These are phyloP conservation scores for Tilapia sparmanii DNA, from an alignment of 2,113 vertebrate genomes.

Conservation along the genomic window DNA sequence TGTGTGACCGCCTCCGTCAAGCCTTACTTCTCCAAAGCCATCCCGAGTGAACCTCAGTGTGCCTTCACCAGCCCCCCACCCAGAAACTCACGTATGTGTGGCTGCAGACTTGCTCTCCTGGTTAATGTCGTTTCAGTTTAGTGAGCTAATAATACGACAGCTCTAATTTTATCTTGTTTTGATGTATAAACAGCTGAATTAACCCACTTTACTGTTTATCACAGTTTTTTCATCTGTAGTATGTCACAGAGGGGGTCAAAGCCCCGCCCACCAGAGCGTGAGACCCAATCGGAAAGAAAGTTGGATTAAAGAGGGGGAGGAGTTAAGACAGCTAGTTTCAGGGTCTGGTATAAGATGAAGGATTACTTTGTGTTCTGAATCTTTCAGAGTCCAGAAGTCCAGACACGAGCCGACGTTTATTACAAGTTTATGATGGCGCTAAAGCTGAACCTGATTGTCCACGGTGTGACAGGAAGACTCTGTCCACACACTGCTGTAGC, in stretches of 20 bases:
- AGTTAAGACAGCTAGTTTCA: neutral
- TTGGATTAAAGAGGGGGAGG: neutral
- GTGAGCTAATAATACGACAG: neutral
- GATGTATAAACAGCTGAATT: neutral
- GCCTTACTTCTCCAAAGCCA: neutral
- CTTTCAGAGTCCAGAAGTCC: neutral
- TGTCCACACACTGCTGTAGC: neutral
- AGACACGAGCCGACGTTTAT: rapidly evolving
- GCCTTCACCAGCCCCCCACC: conserved; percentile 44
- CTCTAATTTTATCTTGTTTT: neutral
- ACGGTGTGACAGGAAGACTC: neutral
- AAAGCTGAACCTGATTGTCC: neutral
- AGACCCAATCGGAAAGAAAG: neutral
- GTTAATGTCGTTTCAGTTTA: rapidly evolving
- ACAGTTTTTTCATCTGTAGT: neutral
- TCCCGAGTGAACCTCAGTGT: conserved; percentile 27
- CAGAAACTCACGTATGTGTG: conserved; percentile 2
- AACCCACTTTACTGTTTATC: neutral
- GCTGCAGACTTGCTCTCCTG: neutral
- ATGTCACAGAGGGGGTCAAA: neutral
- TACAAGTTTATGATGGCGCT: neutral
- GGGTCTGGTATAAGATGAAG: neutral
- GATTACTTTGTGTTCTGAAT: neutral
- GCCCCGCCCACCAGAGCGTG: neutral
- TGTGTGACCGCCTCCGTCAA: conserved; percentile 38